A percentile compares a stretch with the other conserved stretches of the same genome.
phyloP scores from a whole-genome alignment of 2,113 vertebrate genomes.

The Tenebrosternarchus preto region DNA sequence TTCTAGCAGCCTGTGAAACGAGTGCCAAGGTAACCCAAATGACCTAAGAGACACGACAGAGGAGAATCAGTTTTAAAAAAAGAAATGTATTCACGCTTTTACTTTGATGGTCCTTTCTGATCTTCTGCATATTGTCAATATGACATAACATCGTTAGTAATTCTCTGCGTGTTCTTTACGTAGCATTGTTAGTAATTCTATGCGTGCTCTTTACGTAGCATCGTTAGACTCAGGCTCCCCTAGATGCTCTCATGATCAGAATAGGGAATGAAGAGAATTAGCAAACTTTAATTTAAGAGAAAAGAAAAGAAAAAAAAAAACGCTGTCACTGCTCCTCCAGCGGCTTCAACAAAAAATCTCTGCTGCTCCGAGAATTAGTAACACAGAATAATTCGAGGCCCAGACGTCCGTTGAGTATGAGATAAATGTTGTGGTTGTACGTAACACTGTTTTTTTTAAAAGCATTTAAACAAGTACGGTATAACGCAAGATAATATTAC shows the following conservation, averaged over 20 bases:
- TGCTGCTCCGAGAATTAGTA: too few species aligned
- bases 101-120: neutral
- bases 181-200: too few species aligned
- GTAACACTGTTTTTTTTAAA: too few species aligned
- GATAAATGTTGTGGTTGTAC: too few species aligned
- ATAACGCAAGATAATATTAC: too few species aligned
- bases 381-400: too few species aligned
- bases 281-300: neutral
- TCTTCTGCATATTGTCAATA: neutral
- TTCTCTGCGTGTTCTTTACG: too few species aligned
- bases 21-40: neutral
- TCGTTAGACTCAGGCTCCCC: too few species aligned
- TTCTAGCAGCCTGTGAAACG: slow-evolving; percentile 19
- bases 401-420: too few species aligned
- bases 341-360: neutral
- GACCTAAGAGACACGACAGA: neutral
- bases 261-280: slow-evolving; percentile 2
- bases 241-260: neutral
- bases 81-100: neutral
- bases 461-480: too few species aligned
- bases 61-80: slow-evolving; percentile 16
- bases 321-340: neutral
- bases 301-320: neutral
- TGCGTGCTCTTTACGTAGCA: too few species aligned
- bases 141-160: neutral